Base-by-base conservation (phyloP, 1,140 invertebrate species). In the Heliconius himera region DNA sequence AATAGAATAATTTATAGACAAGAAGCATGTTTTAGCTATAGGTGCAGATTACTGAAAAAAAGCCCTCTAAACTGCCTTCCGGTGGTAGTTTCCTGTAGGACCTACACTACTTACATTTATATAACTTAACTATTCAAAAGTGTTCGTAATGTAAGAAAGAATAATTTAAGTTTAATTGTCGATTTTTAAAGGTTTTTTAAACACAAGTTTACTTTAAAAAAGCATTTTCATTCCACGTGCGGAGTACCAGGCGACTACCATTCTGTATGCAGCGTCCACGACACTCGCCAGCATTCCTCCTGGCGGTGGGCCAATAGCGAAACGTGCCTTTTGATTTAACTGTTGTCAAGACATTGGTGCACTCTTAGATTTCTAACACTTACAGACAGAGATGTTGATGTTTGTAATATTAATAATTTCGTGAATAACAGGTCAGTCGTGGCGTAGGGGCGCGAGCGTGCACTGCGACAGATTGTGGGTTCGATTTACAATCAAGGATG, bases 211-310 rank as follows among this genome's bases (percentile, higher is more conserved):
- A 20, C 13, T 46, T 46, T 13, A 51, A 20, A 51, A 66, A 29
- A 38, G 76, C 26, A 73, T 81, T 51, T 56, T 78, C 75, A 81
- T 81, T 78, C 77, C 33, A 29, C 49, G n/a, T n/a, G 51, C 73
- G 70, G 18, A 78, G 51, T 18, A 51, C 49, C 20, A 74, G 56
- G 60, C 80, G 80, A 71, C 73, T 33, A 22, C 41, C 41, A 33
- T 76, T 81, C 76, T 73, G 80, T 78, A 77, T 74, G 74, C 80
- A 72, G 76, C 51, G 77, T 66, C 76, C 60, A 49, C 74, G 33
- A 49, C 80, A 75, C 76, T 60, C 80, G 75, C 78, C 78, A 72
- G 78, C 78, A 73, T 74, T n/a, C 1, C 41, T 49, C 36, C 36
- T 80, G 79, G 79, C 79, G 73, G 38, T 9, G 13, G 26, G 54